Conservation (phyloP, 2,113 vertebrate species). For the Cichladusa arquata region DNA sequence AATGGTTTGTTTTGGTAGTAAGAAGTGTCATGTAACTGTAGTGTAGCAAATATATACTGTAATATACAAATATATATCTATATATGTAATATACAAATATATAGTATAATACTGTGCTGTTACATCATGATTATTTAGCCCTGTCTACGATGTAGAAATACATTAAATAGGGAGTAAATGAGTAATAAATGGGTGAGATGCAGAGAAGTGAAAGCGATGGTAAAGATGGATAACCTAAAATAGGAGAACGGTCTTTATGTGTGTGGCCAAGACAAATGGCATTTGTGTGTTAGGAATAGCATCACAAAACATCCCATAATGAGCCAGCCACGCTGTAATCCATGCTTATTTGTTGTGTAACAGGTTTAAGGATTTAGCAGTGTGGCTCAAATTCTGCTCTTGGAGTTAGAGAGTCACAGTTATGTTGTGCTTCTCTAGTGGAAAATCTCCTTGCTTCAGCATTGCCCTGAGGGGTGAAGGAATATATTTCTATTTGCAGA, state of each 20-base stretch:
- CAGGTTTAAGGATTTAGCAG: slow-evolving; percentile 59
- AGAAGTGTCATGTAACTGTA: neutral
- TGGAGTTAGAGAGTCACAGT: slow-evolving; percentile 4
- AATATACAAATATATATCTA: no score
- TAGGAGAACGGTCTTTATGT: neutral
- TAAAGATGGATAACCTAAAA: neutral
- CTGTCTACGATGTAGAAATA: fast-evolving
- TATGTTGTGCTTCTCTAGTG: neutral
- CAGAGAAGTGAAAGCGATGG: neutral
- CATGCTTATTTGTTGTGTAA: slow-evolving; percentile 79
- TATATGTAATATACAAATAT: no score
- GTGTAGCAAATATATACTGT: neutral
- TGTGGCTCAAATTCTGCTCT: neutral
- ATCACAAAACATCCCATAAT: slow-evolving; percentile 26
- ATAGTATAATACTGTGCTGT: neutral
- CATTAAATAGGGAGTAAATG: neutral
- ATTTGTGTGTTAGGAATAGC: neutral
- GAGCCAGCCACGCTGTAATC: slow-evolving; percentile 66
- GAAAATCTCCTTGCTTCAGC: neutral
- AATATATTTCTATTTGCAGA: neutral
- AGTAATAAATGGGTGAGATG: neutral
- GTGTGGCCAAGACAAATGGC: neutral
- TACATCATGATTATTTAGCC: neutral
- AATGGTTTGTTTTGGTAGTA: slow-evolving; percentile 8
- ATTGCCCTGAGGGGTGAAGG: neutral